Evolutionary conservation across 64 coral and sea anemone species (phyloP).

Genomic region (Montipora capricornis): DNA sequence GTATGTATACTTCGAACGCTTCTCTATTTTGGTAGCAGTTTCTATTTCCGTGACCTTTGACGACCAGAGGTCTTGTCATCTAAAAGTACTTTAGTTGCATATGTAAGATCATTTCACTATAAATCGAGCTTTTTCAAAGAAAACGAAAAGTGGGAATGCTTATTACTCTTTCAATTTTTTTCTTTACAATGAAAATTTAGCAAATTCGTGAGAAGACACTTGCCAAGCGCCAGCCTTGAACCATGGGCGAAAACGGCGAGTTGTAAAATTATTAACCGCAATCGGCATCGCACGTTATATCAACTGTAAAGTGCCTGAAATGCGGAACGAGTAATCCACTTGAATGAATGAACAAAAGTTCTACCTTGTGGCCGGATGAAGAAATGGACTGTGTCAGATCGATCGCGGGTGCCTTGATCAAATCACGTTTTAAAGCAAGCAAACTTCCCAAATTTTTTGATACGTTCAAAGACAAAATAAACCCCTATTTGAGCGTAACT

Average conservation of each 20-base stretch:
- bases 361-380: background rate
- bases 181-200: background rate
- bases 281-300: background rate
- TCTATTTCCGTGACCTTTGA: background rate
- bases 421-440: background rate
- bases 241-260: background rate
- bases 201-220: background rate
- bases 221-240: background rate
- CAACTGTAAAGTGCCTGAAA: conserved; percentile 45
- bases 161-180: background rate
- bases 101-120: background rate
- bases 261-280: conserved; percentile 36
- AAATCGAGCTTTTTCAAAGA: background rate
- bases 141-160: background rate
- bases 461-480: background rate
- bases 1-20: background rate
- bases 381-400: background rate
- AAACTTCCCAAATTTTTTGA: background rate
- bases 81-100: background rate
- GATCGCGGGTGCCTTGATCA: background rate
- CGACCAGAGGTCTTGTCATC: background rate
- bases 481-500: background rate
- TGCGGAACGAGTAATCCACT: conserved; percentile 32
- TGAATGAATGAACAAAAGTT: conserved; percentile 13
- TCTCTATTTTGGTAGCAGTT: background rate